A percentile compares a stretch with the other conserved stretches of the same genome.
Evolutionary conservation across 1,140 invertebrate species (phyloP).

Genomic region (Hyles euphorbiae): DNA sequence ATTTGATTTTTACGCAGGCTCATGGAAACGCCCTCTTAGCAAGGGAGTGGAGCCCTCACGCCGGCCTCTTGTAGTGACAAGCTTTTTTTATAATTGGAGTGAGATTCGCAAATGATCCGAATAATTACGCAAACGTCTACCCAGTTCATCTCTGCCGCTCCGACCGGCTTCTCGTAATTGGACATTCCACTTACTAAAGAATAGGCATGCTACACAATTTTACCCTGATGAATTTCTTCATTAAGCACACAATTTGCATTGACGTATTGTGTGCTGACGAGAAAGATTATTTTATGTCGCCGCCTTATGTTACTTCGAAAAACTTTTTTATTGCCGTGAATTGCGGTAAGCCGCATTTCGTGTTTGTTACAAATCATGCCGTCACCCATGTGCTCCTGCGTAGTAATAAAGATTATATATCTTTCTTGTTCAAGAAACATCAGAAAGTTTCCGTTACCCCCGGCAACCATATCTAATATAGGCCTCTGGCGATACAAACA

Average conservation of each 20-base stretch:
- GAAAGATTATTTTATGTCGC: too few relatives aligned
- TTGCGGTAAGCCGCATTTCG: too few relatives aligned
- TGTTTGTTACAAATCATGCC: too few relatives aligned
- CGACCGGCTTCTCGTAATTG: conserved; percentile 39
- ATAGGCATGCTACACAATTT: conserved; percentile 30
- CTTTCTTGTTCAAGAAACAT: conserved; percentile 20
- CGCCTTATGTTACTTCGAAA: too few relatives aligned
- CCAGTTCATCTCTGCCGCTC: conserved; percentile 61
- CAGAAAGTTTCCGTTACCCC: conserved; percentile 33
- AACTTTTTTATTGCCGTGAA: too few relatives aligned
- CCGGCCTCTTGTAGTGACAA: conserved; percentile 49
- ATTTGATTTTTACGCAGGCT: neutral
- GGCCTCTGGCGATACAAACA: conserved; percentile 29
- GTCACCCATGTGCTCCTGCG: too few relatives aligned
- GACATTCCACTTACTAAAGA: conserved; percentile 30
- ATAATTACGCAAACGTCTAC: conserved; percentile 71
- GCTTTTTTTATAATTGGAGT: conserved; percentile 63
- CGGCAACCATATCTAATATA: conserved; percentile 17
- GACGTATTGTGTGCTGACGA: neutral
- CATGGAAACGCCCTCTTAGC: conserved; percentile 25
- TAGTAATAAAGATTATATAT: too few relatives aligned
- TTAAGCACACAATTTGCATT: conserved; percentile 12
- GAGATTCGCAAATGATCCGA: conserved; percentile 68
- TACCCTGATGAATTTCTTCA: conserved; percentile 19
- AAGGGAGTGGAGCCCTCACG: conserved; percentile 31